A percentile compares a stretch with the other conserved stretches of the same genome.
These are phyloP conservation scores for Helogale parvula DNA, from an alignment of 2,113 vertebrate genomes.

Conservation along the genomic window DNA sequence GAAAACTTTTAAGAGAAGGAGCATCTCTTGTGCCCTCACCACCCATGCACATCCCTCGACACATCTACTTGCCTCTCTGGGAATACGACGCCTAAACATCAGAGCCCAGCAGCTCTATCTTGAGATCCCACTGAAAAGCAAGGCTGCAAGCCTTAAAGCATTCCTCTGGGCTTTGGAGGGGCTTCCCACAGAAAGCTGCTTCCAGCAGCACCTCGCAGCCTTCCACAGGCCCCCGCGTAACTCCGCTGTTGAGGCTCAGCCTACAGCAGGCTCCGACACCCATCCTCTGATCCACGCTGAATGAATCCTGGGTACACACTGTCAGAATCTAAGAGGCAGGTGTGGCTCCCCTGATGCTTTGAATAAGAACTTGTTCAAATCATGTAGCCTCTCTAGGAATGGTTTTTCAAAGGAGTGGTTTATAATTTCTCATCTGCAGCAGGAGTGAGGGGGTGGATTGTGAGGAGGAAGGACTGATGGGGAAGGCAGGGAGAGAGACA, in stretches of 20 bases:
- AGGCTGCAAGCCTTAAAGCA: neutral
- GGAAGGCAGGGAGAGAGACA: neutral
- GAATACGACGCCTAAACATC: neutral
- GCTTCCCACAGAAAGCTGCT: neutral
- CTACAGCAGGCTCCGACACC: neutral
- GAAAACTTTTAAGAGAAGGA: neutral
- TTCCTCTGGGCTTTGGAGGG: slow-evolving; percentile 7
- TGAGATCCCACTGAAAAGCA: neutral
- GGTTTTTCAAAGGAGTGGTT: slow-evolving; percentile 56
- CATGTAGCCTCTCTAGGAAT: slow-evolving; percentile 48
- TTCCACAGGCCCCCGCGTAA: neutral
- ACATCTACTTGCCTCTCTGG: fast-evolving
- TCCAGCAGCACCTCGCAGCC: neutral
- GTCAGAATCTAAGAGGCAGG: slow-evolving; percentile 58
- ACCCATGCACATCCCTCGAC: neutral
- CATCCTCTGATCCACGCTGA: slow-evolving; percentile 23
- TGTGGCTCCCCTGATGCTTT: slow-evolving; percentile 43
- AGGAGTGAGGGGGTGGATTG: slow-evolving; percentile 40
- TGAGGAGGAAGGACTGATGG: neutral
- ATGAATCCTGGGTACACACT: slow-evolving; percentile 25
- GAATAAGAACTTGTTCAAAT: slow-evolving; percentile 63
- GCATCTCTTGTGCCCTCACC: neutral
- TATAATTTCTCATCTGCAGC: slow-evolving; percentile 48
- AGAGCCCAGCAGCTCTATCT: neutral
- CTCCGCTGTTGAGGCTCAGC: neutral